Evolutionary conservation across 2,888 invertebrate species (phyloP).

Genomic region (Phengaris arion): DNA sequence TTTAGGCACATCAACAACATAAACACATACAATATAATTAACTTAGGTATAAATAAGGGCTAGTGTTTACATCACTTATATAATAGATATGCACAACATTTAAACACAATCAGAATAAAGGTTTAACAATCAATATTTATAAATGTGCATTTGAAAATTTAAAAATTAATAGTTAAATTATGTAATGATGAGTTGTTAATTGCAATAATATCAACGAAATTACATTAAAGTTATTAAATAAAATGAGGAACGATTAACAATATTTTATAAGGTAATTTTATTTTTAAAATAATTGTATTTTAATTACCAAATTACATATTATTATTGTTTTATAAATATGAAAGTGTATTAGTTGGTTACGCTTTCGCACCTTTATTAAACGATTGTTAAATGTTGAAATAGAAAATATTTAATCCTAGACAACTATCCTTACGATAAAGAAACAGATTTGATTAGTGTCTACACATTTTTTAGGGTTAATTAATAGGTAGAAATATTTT

Average conservation of each 20-base stretch:
- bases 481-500: no score
- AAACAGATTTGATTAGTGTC: no score
- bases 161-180: background rate
- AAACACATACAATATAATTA: no score
- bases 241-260: background rate
- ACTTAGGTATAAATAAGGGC: no score
- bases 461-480: no score
- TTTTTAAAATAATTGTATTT: background rate
- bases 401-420: background rate
- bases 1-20: no score
- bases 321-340: background rate
- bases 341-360: background rate
- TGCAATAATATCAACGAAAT: background rate
- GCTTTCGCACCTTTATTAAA: background rate
- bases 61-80: no score
- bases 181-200: background rate
- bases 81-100: no score
- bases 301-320: background rate
- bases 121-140: no score
- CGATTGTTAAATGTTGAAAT: background rate
- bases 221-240: background rate
- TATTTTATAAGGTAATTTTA: background rate
- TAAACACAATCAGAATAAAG: no score
- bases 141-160: background rate
- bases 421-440: background rate